Conservation (phyloP, 53 echinoderm and acorn worm species). For the Patiria pectinifera region DNA sequence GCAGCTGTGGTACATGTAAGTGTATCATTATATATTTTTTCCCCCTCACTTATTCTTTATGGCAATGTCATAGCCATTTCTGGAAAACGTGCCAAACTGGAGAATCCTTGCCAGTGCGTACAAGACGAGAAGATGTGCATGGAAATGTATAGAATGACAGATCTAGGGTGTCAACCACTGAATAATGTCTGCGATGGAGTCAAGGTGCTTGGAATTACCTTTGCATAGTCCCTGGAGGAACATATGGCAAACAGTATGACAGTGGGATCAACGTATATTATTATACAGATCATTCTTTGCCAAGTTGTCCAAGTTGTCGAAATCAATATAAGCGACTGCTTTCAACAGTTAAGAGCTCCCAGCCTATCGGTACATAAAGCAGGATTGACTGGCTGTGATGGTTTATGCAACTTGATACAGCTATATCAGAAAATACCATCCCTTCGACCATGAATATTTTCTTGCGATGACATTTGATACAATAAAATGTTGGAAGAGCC, state of each 20-base stretch:
- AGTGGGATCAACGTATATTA: not conserved
- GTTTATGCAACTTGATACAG: too few relatives aligned
- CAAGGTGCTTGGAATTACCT: not conserved
- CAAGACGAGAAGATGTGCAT: not conserved
- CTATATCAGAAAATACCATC: too few relatives aligned
- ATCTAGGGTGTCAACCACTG: not conserved
- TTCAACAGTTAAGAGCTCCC: too few relatives aligned
- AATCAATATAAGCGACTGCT: too few relatives aligned
- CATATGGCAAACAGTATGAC: not conserved
- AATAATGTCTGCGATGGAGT: not conserved
- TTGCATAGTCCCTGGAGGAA: not conserved
- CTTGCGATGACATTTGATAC: too few relatives aligned
- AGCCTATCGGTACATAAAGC: too few relatives aligned
- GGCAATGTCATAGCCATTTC: not conserved
- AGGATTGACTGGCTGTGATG: too few relatives aligned
- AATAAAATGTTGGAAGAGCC: not conserved
- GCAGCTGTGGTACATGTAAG: not conserved
- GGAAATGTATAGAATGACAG: not conserved
- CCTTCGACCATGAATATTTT: too few relatives aligned
- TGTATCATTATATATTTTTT: too few relatives aligned
- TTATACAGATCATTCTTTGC: too few relatives aligned
- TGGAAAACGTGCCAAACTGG: not conserved
- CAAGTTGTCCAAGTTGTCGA: too few relatives aligned
- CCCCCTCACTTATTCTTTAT: too few relatives aligned
- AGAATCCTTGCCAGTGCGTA: not conserved